Conservation (phyloP, 2,113 vertebrate genomes). For the Fulica atra region DNA sequence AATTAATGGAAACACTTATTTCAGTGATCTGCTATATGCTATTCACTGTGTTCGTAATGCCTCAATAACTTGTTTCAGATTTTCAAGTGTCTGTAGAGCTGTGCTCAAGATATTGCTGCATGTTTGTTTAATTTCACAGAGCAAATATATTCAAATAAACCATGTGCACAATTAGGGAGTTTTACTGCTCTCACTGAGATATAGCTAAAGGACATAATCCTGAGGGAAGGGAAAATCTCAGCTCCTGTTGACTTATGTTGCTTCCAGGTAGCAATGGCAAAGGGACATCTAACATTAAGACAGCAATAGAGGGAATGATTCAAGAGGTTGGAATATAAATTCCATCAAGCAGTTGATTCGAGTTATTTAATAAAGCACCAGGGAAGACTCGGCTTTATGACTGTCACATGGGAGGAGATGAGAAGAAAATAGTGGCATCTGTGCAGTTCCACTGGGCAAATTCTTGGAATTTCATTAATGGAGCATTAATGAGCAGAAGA, state of each 20-base stretch:
- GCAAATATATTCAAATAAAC: neutral
- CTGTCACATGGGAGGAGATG: neutral
- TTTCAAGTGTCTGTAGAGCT: neutral
- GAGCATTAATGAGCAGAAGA: neutral
- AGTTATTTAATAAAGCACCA: conserved; percentile 1
- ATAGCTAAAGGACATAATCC: neutral
- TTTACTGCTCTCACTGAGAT: neutral
- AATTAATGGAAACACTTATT: neutral
- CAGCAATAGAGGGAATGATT: neutral
- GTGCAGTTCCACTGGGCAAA: neutral
- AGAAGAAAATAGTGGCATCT: neutral
- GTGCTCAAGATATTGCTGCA: neutral
- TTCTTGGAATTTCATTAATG: neutral
- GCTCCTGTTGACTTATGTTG: neutral
- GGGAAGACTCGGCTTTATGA: neutral
- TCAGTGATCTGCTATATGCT: neutral
- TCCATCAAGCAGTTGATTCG: neutral
- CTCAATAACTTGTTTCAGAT: neutral
- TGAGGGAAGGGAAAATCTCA: neutral
- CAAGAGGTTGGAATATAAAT: neutral
- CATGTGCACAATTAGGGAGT: neutral
- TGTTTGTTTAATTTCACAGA: neutral
- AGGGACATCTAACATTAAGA: neutral
- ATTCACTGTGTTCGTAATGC: neutral
- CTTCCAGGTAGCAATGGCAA: neutral